Percentiles rank a stretch among this genome's conserved stretches.
These are phyloP conservation scores for Sipha flava DNA, from an alignment of 1,140 invertebrate species.

Conservation along the genomic window DNA sequence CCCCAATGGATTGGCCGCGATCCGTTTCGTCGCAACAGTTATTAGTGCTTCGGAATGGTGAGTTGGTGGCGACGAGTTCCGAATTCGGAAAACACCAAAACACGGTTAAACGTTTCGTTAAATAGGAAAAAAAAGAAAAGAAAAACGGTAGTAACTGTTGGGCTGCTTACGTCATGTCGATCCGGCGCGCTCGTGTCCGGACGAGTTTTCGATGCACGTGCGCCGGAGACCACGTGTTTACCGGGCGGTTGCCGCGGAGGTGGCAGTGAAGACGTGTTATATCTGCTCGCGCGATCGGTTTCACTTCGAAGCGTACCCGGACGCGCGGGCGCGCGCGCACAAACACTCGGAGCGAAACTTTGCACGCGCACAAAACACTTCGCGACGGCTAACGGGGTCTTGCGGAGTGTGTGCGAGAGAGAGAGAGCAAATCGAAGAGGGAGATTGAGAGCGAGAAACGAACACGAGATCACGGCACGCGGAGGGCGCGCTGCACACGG, in stretches of 20 bases:
- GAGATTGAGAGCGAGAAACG: not conserved
- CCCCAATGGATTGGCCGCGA: no score
- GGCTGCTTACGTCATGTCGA: conserved; percentile 16
- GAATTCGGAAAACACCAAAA: no score
- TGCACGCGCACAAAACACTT: not conserved
- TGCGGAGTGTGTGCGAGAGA: not conserved
- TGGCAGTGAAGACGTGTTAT: no score
- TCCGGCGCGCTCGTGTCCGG: not conserved
- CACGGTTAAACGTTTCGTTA: no score
- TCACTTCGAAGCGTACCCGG: not conserved
- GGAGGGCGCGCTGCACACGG: not conserved
- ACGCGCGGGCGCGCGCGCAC: not conserved
- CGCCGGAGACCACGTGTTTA: not conserved
- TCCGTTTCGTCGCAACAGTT: no score
- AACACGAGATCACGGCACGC: not conserved
- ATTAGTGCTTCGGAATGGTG: no score
- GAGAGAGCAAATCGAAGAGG: not conserved
- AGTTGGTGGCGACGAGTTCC: no score
- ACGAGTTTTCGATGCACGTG: not conserved
- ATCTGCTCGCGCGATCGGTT: no score
- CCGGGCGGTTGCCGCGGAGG: not conserved
- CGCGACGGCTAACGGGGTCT: not conserved
- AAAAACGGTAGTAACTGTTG: no score
- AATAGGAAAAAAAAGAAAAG: no score
- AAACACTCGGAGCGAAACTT: not conserved